Evolutionary conservation across 1,140 invertebrate genomes (phyloP).

Genomic region (Bilobella aurantiaca): DNA sequence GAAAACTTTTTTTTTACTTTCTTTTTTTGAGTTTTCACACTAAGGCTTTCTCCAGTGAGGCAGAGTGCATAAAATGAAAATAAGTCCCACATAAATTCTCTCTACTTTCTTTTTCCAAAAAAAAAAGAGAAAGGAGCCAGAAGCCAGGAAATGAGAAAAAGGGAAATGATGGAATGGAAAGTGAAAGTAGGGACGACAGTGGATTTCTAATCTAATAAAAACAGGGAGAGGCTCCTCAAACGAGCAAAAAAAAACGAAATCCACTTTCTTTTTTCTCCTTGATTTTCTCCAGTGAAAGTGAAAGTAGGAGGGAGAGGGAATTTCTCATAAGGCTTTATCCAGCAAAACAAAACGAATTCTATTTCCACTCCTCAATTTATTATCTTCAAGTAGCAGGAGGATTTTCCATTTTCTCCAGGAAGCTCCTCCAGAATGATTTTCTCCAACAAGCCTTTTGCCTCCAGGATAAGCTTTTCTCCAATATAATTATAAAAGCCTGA

Average conservation of each 20-base stretch:
- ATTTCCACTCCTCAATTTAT: background rate
- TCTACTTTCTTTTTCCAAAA: background rate
- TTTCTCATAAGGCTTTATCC: too few species aligned
- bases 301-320: background rate
- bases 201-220: constrained; percentile 9
- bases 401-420: background rate
- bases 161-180: constrained; percentile 7
- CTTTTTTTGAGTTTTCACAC: background rate
- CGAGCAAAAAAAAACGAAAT: background rate
- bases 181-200: constrained; percentile 5
- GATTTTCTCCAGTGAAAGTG: background rate
- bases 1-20: background rate
- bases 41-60: too few species aligned
- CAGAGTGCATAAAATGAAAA: constrained; percentile 4
- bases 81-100: background rate
- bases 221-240: background rate
- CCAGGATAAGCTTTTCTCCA: background rate
- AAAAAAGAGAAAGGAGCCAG: background rate
- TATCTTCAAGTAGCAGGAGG: background rate
- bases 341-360: background rate
- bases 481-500: background rate
- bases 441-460: background rate
- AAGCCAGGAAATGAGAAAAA: constrained; percentile 4
- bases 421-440: too few species aligned
- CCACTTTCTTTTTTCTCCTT: background rate